Percentiles rank a stretch among this genome's conserved stretches.
phyloP scores from a whole-genome alignment of 1,140 invertebrate species.

The Campoletis sonorensis region DNA sequence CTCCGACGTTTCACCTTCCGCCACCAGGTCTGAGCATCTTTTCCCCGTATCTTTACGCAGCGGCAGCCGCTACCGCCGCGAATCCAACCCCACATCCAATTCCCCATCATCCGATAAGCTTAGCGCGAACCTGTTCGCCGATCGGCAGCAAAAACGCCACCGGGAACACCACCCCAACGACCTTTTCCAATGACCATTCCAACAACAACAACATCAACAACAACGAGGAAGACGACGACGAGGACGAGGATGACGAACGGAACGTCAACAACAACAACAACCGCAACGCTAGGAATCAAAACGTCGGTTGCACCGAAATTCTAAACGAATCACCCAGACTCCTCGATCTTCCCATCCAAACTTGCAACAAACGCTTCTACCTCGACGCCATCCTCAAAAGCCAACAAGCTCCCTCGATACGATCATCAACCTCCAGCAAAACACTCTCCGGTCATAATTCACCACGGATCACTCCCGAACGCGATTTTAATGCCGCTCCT shows the following conservation, averaged over 20 bases:
- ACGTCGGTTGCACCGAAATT: conserved; percentile 50
- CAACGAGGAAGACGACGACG: conserved; percentile 45
- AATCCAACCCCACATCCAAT: conserved; percentile 56
- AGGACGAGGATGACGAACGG: conserved; percentile 38
- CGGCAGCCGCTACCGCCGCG: neutral
- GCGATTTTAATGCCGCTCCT: conserved; percentile 35
- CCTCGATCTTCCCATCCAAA: conserved; percentile 70
- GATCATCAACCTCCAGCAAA: conserved; percentile 52
- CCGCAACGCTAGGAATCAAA: conserved; percentile 74
- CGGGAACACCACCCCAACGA: neutral
- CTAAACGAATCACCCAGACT: conserved; percentile 24
- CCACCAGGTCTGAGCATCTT: conserved; percentile 80
- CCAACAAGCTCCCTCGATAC: conserved; percentile 74
- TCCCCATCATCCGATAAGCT: conserved; percentile 66
- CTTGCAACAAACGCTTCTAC: conserved; percentile 82
- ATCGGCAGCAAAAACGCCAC: conserved; percentile 45
- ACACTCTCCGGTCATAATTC: conserved; percentile 64
- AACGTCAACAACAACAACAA: conserved; percentile 77
- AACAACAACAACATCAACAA: conserved; percentile 35
- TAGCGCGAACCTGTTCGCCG: conserved; percentile 26
- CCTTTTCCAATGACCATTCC: neutral
- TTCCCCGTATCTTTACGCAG: conserved; percentile 70
- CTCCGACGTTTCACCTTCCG: conserved; percentile 80
- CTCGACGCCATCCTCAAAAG: conserved; percentile 84
- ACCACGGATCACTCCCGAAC: conserved; percentile 49